Conservation (phyloP, 2,113 vertebrate species). For the Mus spicilegus region DNA sequence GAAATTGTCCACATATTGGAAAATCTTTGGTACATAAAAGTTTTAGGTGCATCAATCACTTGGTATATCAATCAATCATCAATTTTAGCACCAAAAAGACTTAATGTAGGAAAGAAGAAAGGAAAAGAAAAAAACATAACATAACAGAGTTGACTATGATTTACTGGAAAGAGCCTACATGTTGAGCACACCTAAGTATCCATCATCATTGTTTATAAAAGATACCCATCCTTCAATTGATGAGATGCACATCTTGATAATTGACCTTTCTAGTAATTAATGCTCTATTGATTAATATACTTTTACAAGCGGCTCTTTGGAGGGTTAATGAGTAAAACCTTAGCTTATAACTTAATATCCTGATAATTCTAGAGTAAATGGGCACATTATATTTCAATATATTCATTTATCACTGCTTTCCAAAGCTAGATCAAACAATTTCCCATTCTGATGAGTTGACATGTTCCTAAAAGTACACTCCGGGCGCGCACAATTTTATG, state of each 20-base stretch:
- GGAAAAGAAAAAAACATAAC: too few relatives aligned
- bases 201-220: background rate
- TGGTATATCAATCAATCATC: background rate
- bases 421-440: background rate
- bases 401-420: slow-evolving; percentile 41
- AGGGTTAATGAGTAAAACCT: slow-evolving; percentile 47
- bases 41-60: background rate
- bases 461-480: background rate
- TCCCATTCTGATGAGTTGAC: background rate
- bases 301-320: slow-evolving; percentile 59
- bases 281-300: slow-evolving; percentile 8
- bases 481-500: background rate
- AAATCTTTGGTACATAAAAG: background rate
- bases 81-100: background rate
- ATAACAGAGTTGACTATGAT: background rate
- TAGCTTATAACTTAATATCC: slow-evolving; percentile 57
- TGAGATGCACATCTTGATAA: background rate
- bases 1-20: background rate
- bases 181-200: background rate
- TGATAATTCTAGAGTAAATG: slow-evolving; percentile 60
- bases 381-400: slow-evolving; percentile 43
- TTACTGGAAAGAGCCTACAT: background rate
- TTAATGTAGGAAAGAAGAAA: background rate
- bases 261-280: slow-evolving; percentile 60
- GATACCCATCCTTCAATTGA: background rate